Evolutionary conservation across 2,888 invertebrate genomes (phyloP).

Genomic region (Papilio elwesi): DNA sequence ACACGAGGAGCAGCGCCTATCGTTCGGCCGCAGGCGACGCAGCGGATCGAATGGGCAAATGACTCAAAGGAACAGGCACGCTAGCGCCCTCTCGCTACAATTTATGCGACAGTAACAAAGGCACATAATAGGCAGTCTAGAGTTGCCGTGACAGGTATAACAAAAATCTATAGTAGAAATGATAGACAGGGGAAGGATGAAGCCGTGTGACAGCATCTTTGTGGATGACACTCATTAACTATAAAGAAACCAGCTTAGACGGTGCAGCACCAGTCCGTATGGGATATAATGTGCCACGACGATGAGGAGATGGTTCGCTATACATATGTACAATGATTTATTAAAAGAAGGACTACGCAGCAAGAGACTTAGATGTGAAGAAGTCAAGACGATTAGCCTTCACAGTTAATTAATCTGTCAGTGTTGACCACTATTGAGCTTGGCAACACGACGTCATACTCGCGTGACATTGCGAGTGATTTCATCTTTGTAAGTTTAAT

Average conservation of each 20-base stretch:
- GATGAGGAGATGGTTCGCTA: no score
- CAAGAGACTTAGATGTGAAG: background rate
- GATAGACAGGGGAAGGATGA: background rate
- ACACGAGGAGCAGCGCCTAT: no score
- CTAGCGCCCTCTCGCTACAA: slow-evolving; percentile 1
- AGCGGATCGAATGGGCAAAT: slow-evolving; percentile 13
- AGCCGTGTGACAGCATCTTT: background rate
- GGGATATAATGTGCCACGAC: no score
- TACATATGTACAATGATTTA: no score
- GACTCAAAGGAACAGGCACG: slow-evolving; percentile 20
- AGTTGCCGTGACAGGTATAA: background rate
- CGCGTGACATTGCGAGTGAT: slow-evolving; percentile 17
- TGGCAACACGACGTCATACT: slow-evolving; percentile 4
- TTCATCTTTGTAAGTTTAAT: slow-evolving; percentile 15
- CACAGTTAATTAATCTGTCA: slow-evolving; percentile 1
- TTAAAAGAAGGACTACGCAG: no score
- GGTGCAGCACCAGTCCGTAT: no score
- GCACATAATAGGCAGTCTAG: background rate
- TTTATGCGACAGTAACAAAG: slow-evolving; percentile 5
- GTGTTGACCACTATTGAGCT: background rate
- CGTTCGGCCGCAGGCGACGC: background rate
- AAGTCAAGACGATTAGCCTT: background rate
- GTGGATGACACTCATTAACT: no score
- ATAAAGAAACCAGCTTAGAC: no score
- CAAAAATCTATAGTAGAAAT: background rate